Percentiles rank a stretch among this genome's conserved stretches.
phyloP scores from a whole-genome alignment of 2,888 invertebrate genomes.

The Carterocephalus palaemon region DNA sequence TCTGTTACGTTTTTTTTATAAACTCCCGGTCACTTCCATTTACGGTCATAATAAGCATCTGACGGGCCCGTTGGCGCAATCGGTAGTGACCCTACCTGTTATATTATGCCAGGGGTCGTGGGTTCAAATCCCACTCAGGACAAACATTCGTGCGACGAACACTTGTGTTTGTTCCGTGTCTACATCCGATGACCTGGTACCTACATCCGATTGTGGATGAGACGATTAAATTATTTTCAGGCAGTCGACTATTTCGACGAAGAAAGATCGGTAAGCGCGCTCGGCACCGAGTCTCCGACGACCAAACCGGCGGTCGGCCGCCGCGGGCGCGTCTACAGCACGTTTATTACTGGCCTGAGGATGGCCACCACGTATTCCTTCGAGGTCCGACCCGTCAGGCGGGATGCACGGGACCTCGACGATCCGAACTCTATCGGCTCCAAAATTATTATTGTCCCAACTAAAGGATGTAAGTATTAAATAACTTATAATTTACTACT shows the following conservation, averaged over 20 bases:
- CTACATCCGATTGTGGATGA: too few relatives aligned
- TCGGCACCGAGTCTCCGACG: slow-evolving; percentile 40
- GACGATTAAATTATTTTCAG: slow-evolving; percentile 37
- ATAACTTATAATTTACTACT: too few relatives aligned
- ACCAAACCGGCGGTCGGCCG: slow-evolving; percentile 39
- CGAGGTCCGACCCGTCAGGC: slow-evolving; percentile 82
- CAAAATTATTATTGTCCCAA: slow-evolving; percentile 86
- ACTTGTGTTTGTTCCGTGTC: too few relatives aligned
- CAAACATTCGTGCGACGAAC: too few relatives aligned
- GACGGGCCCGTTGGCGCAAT: too few relatives aligned
- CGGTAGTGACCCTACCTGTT: too few relatives aligned
- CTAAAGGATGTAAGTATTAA: slow-evolving; percentile 87
- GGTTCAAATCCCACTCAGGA: too few relatives aligned
- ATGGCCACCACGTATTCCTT: slow-evolving; percentile 92
- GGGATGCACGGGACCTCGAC: slow-evolving; percentile 71
- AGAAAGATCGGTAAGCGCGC: slow-evolving; percentile 41
- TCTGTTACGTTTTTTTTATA: neutral
- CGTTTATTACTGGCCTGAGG: slow-evolving; percentile 83
- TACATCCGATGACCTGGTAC: too few relatives aligned
- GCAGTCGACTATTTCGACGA: slow-evolving; percentile 62
- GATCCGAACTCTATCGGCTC: slow-evolving; percentile 80
- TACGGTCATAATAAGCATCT: too few relatives aligned
- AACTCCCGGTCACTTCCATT: too few relatives aligned
- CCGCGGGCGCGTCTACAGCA: slow-evolving; percentile 70
- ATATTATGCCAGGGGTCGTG: too few relatives aligned